Evolutionary conservation across 2,113 vertebrate genomes (phyloP).

Genomic region (Brachypodius melanocephalos): DNA sequence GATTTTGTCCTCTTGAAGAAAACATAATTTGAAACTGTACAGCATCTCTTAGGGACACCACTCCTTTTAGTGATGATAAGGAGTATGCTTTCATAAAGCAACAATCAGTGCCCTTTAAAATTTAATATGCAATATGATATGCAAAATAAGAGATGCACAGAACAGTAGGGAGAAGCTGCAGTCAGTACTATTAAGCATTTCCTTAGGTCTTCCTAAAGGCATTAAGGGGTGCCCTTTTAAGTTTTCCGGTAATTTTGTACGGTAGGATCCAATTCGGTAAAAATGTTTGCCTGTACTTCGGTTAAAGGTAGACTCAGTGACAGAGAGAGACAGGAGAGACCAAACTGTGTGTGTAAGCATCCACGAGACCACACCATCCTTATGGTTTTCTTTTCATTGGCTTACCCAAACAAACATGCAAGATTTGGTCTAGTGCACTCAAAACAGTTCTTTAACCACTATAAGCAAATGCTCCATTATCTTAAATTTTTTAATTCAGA

Average conservation of each 20-base stretch:
- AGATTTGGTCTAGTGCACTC: not conserved
- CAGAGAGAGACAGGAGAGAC: not conserved
- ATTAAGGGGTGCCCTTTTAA: not conserved
- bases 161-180: not conserved
- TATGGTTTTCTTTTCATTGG: not conserved
- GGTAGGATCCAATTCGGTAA: not conserved
- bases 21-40: not conserved
- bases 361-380: not conserved
- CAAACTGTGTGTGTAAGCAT: rapidly evolving
- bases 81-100: not conserved
- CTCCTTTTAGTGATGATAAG: not conserved
- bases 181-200: not conserved
- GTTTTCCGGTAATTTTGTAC: not conserved
- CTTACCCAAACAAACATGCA: not conserved
- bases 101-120: not conserved
- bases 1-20: not conserved
- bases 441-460: not conserved
- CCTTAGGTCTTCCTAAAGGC: not conserved
- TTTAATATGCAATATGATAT: not conserved
- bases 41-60: not conserved
- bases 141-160: not conserved
- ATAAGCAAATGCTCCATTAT: not conserved
- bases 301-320: not conserved
- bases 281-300: not conserved
- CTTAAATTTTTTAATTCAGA: not conserved